Evolutionary conservation across 2,113 vertebrate genomes (phyloP).

Genomic region (Strigops habroptila): DNA sequence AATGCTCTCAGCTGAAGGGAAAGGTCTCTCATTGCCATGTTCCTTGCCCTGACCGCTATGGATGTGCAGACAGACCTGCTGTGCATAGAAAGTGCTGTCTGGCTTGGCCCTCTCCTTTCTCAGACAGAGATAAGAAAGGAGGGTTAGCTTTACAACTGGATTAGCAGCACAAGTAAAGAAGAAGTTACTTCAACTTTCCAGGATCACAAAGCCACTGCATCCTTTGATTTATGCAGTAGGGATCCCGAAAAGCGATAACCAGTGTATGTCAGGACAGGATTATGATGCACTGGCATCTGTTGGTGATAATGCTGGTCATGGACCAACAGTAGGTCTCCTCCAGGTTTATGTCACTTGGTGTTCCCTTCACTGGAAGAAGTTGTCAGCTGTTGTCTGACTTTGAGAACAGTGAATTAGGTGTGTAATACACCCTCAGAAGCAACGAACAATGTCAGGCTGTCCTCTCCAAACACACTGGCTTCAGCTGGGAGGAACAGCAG

Average conservation of each 20-base stretch:
- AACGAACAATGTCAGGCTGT: not conserved
- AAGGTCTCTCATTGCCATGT: not conserved
- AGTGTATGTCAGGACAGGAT: not conserved
- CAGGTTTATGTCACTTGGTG: fast-evolving
- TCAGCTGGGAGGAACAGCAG: not conserved
- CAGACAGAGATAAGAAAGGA: not conserved
- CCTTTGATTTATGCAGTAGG: not conserved
- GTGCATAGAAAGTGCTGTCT: not conserved
- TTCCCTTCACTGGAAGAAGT: not conserved
- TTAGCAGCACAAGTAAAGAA: not conserved
- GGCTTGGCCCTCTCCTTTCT: not conserved
- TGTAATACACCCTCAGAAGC: not conserved
- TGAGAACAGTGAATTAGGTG: not conserved
- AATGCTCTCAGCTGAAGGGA: not conserved
- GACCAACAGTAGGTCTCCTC: not conserved
- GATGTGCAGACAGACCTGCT: not conserved
- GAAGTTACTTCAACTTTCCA: not conserved
- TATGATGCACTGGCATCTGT: fast-evolving
- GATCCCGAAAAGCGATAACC: not conserved
- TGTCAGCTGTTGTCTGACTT: not conserved
- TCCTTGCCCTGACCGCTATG: not conserved
- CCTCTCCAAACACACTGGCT: not conserved
- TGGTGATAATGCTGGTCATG: not conserved
- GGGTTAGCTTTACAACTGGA: not conserved
- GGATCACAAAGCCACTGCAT: not conserved